Percentiles rank a stretch among this genome's conserved stretches.
Evolutionary conservation across 2,888 invertebrate genomes (phyloP).

Genomic region (Amphipoea oculea): DNA sequence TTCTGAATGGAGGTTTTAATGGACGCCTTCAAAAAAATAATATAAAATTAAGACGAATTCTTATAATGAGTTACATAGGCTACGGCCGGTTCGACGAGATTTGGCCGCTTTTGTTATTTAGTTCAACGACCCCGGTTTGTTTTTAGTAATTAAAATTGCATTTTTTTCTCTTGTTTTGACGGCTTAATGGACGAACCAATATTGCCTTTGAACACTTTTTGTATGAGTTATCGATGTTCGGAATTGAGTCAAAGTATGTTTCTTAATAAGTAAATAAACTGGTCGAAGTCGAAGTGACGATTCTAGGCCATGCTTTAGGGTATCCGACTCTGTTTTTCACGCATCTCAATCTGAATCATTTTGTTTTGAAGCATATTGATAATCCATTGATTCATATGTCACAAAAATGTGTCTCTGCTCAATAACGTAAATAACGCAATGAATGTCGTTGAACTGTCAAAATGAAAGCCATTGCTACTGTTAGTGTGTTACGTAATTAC

Average conservation of each 20-base stretch:
- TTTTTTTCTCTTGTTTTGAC: slow-evolving; percentile 72
- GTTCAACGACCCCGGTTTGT: slow-evolving; percentile 76
- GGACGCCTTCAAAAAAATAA: slow-evolving; percentile 81
- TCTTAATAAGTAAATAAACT: neutral
- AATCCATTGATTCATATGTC: neutral
- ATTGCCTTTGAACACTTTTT: slow-evolving; percentile 46
- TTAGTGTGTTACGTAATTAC: too few relatives aligned
- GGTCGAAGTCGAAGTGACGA: neutral
- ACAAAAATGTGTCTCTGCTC: neutral
- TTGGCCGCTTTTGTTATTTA: slow-evolving; percentile 79
- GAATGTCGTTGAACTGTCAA: neutral
- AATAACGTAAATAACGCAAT: neutral
- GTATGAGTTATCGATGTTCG: slow-evolving; percentile 29
- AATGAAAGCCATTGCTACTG: neutral
- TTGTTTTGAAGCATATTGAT: neutral
- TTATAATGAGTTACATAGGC: slow-evolving; percentile 85
- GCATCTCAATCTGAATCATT: neutral
- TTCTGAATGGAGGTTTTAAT: slow-evolving; percentile 84
- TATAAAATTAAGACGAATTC: slow-evolving; percentile 85
- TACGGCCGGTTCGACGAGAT: slow-evolving; percentile 78
- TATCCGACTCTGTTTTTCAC: neutral
- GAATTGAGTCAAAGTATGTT: slow-evolving; percentile 15
- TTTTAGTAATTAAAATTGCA: slow-evolving; percentile 82
- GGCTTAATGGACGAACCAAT: slow-evolving; percentile 57
- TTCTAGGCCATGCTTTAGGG: neutral